Evolutionary conservation across 2,113 vertebrate species (phyloP).

Genomic region (Hydrolagus affinis): DNA sequence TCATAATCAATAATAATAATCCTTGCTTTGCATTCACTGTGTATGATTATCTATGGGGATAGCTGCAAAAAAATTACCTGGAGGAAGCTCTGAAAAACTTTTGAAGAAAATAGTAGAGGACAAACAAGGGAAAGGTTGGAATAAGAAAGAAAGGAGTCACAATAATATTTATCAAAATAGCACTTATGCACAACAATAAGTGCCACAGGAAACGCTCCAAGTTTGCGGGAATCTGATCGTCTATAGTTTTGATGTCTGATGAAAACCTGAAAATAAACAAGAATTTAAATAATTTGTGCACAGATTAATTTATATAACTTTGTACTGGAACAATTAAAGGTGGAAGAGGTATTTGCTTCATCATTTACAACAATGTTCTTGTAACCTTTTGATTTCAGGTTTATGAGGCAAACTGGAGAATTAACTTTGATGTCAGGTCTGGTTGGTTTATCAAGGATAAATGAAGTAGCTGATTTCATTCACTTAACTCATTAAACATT

Average conservation of each 20-base stretch:
- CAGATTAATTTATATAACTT: neutral
- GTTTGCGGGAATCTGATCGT: slow-evolving; percentile 21
- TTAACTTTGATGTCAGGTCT: too few relatives aligned
- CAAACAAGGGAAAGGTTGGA: slow-evolving; percentile 25
- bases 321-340: neutral
- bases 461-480: too few relatives aligned
- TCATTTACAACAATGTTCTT: neutral
- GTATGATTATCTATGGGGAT: too few relatives aligned
- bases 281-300: neutral
- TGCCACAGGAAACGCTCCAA: slow-evolving; percentile 9
- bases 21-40: neutral
- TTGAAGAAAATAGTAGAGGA: slow-evolving; percentile 29
- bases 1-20: neutral
- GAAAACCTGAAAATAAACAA: slow-evolving; percentile 26
- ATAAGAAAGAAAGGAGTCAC: slow-evolving; percentile 22
- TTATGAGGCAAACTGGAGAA: too few relatives aligned
- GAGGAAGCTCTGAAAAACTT: slow-evolving; percentile 19
- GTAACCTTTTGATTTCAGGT: too few relatives aligned
- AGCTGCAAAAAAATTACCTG: slow-evolving; percentile 6
- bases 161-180: slow-evolving; percentile 17
- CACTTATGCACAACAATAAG: slow-evolving; percentile 12
- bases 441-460: too few relatives aligned
- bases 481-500: too few relatives aligned
- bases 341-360: neutral
- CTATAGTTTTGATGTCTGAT: slow-evolving; percentile 26